Conservation (phyloP, 2,797 vertebrate genomes). For the Acrossocheilus wenchowensis region DNA sequence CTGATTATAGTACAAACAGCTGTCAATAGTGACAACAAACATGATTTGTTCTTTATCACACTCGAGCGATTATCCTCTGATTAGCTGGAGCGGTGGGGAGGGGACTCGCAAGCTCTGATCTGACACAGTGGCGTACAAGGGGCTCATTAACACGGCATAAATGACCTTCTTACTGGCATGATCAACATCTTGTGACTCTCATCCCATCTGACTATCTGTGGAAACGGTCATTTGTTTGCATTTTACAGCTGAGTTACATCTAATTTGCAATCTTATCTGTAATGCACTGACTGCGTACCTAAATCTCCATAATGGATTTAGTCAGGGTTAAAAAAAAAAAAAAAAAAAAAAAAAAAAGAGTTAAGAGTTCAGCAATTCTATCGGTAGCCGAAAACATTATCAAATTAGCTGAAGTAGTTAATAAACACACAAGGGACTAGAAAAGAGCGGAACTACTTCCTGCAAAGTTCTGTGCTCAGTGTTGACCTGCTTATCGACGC, state of each 20-base stretch:
- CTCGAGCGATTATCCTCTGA: constrained; percentile 15
- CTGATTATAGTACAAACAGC: not conserved
- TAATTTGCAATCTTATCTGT: not conserved
- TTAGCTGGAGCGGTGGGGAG: constrained; percentile 17
- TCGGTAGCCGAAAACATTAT: not conserved
- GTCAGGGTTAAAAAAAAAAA: not conserved
- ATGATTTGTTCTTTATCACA: constrained; percentile 30
- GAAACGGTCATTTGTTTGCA: not conserved
- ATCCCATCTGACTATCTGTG: constrained; percentile 3
- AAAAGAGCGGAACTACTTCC: not conserved
- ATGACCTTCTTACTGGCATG: constrained; percentile 2
- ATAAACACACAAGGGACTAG: not conserved
- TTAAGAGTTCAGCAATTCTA: not conserved
- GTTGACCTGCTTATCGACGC: constrained; percentile 70
- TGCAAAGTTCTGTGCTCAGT: constrained; percentile 50
- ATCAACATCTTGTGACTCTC: constrained; percentile 19
- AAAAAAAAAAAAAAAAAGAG: not conserved
- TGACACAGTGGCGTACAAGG: constrained; percentile 1
- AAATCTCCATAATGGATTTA: not conserved
- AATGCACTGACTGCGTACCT: not conserved
- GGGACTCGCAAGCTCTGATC: not conserved
- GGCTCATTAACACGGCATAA: constrained; percentile 14
- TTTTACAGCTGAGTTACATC: not conserved
- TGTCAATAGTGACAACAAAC: constrained; percentile 28
- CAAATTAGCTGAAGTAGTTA: not conserved